Evolutionary conservation across 2,113 vertebrate genomes (phyloP), one percentile per base, ranked within the genome.

Genomic region (Rynchops niger): DNA sequence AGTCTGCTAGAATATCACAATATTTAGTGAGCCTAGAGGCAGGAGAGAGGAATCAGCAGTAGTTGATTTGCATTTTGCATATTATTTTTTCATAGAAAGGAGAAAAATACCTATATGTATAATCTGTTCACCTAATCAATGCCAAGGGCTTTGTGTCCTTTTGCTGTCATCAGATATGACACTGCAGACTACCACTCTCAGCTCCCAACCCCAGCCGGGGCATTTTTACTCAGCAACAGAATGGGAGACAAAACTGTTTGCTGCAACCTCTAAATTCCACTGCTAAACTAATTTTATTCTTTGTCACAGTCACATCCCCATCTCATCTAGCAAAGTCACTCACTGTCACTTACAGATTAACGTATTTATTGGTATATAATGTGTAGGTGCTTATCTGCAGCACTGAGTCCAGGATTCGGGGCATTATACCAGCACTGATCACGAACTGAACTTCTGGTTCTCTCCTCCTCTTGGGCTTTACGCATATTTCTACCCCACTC

Each of bases 1-100:
- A 93, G 66, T 94, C 86, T 91, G 23, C 70, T 72, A 50, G 63
- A 96, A 67, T 47, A 93, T 74, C 77, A 73, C 59, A 86, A 49
- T 82, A 82, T 66, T 66, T 61, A 74, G 15, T 36, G 50, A 88
- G 29, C 29, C 73, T 61, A 66, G 61, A 73, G 55, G 42, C 55
- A 87, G 47, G n/a, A 81, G 21, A 84, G 49, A 92, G 20, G 27
- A 70, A 91, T 6, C 10, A 85, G 29, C 29, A 59, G 63, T 43
- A 69, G 45, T 26, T 61, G 58, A 72, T 81, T 40, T 81, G 21
- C 59, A 63, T 86, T 90, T 38, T 90, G 22, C 6, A 1, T 32
- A 4, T 11, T 47, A 80, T 63, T 70, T 61, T 53, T 34, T 25
- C 26, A 59, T 36, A 50, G 63, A 70, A 93, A 70, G 7, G 9